Evolutionary conservation across 2,113 vertebrate genomes (phyloP).

Genomic region (Nibea albiflora): DNA sequence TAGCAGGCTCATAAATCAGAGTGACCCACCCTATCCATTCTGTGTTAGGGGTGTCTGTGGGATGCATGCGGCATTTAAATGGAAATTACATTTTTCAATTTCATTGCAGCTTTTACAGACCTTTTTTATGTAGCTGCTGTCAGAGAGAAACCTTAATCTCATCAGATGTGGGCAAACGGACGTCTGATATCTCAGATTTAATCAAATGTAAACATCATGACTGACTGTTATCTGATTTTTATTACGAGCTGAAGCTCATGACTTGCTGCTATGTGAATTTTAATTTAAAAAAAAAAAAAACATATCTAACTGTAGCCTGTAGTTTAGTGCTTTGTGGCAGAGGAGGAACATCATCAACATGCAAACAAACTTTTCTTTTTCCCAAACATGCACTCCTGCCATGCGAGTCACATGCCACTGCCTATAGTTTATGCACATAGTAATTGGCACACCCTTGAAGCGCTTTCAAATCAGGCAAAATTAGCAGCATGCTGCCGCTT

Average conservation of each 20-base stretch:
- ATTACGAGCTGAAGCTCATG: background rate
- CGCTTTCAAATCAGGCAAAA: constrained; percentile 64
- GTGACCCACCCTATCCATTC: constrained; percentile 4
- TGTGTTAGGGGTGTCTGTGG: background rate
- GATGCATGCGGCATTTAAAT: constrained; percentile 4
- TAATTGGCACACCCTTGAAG: constrained; percentile 54
- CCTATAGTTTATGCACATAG: constrained; percentile 47
- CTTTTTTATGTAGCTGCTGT: background rate
- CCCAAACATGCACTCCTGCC: constrained; percentile 1
- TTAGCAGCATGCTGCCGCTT: constrained; percentile 63
- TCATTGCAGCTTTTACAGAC: constrained; percentile 5
- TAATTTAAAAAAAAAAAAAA: background rate
- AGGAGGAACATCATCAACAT: constrained; percentile 10
- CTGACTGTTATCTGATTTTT: background rate
- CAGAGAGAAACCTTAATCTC: background rate
- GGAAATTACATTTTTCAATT: constrained; percentile 12
- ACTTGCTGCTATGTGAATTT: background rate
- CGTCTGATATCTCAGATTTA: background rate
- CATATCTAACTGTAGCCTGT: background rate
- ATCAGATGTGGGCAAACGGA: background rate
- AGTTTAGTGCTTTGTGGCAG: background rate
- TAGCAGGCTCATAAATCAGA: constrained; percentile 27
- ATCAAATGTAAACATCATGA: constrained; percentile 10
- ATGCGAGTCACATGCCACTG: constrained; percentile 24
- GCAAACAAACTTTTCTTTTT: constrained; percentile 10